A percentile compares a stretch with the other conserved stretches of the same genome.
These are phyloP conservation scores for Danio choprae DNA, from an alignment of 2,797 vertebrate species.

Conservation along the genomic window DNA sequence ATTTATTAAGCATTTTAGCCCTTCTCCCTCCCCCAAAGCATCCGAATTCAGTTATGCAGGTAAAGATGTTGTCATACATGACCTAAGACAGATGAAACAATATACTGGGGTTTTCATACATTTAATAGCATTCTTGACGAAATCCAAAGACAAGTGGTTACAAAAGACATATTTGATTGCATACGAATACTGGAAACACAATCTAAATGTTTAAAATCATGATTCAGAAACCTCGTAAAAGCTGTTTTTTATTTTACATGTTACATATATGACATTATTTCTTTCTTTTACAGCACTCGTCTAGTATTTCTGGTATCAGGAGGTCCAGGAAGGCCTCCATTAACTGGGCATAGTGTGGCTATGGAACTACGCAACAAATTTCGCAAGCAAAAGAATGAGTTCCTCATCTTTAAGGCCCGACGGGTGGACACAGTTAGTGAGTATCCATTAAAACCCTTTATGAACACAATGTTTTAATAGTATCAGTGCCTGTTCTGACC, in stretches of 20 bases:
- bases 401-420: conserved; percentile 89
- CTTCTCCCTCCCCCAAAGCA: no score
- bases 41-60: no score
- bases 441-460: conserved; percentile 65
- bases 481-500: not conserved
- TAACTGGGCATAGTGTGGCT: conserved; percentile 90
- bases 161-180: no score
- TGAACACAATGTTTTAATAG: conserved; percentile 10
- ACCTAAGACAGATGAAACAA: no score
- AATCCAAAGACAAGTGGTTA: no score
- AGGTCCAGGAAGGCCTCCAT: conserved; percentile 88
- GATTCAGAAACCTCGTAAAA: not conserved
- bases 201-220: not conserved
- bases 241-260: no score
- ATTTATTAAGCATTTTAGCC: no score
- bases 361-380: conserved; percentile 88
- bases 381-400: conserved; percentile 92
- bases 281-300: conserved; percentile 83
- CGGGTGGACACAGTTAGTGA: conserved; percentile 95
- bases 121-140: no score
- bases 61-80: no score
- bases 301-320: conserved; percentile 94
- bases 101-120: no score
- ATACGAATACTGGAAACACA: no score
- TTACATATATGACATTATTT: not conserved